Conservation (phyloP, 1,140 invertebrate species). For the Proctacanthus coquilletti region DNA sequence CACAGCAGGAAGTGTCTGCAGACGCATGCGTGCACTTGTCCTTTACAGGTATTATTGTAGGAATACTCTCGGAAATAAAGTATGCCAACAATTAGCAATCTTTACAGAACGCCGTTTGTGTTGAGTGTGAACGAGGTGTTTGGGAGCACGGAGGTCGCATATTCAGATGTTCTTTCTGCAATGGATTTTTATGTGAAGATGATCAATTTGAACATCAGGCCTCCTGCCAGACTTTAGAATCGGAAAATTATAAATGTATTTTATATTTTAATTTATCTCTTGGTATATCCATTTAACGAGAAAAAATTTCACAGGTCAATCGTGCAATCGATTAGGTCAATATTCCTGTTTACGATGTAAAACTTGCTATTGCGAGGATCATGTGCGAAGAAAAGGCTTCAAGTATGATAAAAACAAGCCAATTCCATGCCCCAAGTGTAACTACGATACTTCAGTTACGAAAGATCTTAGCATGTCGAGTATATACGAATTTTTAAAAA, state of each 20-base stretch:
- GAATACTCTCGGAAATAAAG: no score
- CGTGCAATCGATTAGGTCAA: slow-evolving; percentile 85
- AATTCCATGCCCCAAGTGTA: slow-evolving; percentile 90
- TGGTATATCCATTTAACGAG: no score
- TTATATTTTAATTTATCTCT: no score
- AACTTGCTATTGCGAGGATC: slow-evolving; percentile 92
- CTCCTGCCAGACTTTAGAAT: slow-evolving; percentile 86
- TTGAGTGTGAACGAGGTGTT: slow-evolving; percentile 80
- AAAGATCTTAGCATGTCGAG: slow-evolving; percentile 93
- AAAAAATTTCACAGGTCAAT: slow-evolving; percentile 68
- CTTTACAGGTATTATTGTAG: slow-evolving; percentile 60
- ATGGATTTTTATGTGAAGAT: slow-evolving; percentile 86
- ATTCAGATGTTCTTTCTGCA: slow-evolving; percentile 85
- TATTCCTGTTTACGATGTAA: slow-evolving; percentile 92
- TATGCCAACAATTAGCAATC: neutral
- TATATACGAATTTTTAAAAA: no score
- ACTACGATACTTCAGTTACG: slow-evolving; percentile 76
- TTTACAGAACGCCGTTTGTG: slow-evolving; percentile 57
- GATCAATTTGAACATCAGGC: slow-evolving; percentile 98
- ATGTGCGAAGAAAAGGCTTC: slow-evolving; percentile 82
- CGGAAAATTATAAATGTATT: slow-evolving; percentile 86
- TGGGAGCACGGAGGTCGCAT: slow-evolving; percentile 91
- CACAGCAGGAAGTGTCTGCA: slow-evolving; percentile 84
- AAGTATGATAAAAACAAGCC: slow-evolving; percentile 80
- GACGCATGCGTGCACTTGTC: slow-evolving; percentile 83